phyloP scores from a whole-genome alignment of 2,797 vertebrate species.

The Scomberomorus guttatus region DNA sequence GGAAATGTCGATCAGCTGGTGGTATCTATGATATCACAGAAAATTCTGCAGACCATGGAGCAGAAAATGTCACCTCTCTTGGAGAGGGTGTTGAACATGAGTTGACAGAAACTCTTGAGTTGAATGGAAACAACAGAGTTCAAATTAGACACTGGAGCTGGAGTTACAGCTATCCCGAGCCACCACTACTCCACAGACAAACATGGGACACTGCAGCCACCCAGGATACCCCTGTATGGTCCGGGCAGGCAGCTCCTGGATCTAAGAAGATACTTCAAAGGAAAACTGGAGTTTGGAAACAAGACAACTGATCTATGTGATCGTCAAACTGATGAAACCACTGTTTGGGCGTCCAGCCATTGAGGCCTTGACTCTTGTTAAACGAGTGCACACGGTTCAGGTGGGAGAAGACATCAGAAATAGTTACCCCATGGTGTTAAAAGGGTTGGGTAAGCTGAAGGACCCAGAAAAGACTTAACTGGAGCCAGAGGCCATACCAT shows the following conservation, averaged over 20 bases:
- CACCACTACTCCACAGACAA: no score
- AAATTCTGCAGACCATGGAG: no score
- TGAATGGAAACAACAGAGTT: no score
- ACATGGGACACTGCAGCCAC: background rate
- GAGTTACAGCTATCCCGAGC: no score
- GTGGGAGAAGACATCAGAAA: background rate
- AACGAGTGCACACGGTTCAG: background rate
- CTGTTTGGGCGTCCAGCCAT: background rate
- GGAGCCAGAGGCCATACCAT: slow-evolving; percentile 7
- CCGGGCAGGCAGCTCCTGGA: background rate
- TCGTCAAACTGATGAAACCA: background rate
- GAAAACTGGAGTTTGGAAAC: background rate
- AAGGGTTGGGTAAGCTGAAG: background rate
- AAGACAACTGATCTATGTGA: background rate
- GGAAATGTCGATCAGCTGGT: no score
- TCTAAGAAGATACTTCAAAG: background rate
- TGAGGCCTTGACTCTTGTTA: background rate
- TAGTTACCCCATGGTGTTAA: background rate
- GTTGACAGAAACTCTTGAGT: no score
- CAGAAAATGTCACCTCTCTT: no score
- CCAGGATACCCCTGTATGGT: background rate
- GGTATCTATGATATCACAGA: no score
- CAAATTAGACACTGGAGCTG: no score
- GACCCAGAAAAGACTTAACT: background rate
- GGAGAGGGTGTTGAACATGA: no score